Conservation (phyloP, 2,797 vertebrate species). For the Hydrocynus forskahlii region DNA sequence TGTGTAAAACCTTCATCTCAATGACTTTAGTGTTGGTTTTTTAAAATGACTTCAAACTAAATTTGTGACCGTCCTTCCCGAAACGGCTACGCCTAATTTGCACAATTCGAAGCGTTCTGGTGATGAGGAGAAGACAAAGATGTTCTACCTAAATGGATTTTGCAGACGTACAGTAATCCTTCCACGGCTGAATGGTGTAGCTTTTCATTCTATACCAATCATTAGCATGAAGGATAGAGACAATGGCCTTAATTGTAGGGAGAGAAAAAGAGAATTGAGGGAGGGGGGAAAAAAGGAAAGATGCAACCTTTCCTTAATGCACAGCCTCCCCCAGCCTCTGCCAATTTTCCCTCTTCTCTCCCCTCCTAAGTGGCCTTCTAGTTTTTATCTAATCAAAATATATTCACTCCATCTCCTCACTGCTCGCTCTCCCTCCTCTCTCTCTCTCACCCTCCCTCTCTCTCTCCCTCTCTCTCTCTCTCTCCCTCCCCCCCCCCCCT, state of each 20-base stretch:
- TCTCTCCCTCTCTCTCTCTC: too few relatives aligned
- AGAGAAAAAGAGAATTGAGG: conserved; percentile 39
- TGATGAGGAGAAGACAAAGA: conserved; percentile 1
- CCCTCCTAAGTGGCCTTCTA: conserved; percentile 69
- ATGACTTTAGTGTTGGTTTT: not conserved
- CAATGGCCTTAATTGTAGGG: conserved; percentile 49
- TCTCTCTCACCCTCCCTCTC: conserved; percentile 61
- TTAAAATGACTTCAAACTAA: conserved; percentile 8
- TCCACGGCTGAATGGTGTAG: conserved; percentile 22
- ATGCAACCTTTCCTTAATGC: conserved; percentile 61
- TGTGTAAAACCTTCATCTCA: not conserved
- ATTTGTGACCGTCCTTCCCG: conserved; percentile 9
- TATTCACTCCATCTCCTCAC: conserved; percentile 73
- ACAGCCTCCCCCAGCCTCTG: conserved; percentile 46
- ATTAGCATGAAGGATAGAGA: conserved; percentile 49
- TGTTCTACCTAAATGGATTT: conserved; percentile 5
- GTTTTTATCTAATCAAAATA: conserved; percentile 78
- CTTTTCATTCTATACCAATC: conserved; percentile 50
- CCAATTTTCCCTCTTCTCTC: conserved; percentile 57
- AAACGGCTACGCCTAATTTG: not conserved
- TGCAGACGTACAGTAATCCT: conserved; percentile 30
- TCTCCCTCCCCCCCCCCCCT: too few relatives aligned
- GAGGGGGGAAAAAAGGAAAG: conserved; percentile 42
- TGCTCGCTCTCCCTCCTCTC: conserved; percentile 57
- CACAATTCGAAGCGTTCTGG: not conserved